phyloP scores from a whole-genome alignment of 53 echinoderm and acorn worm genomes.

The Holothuria leucospilota region DNA sequence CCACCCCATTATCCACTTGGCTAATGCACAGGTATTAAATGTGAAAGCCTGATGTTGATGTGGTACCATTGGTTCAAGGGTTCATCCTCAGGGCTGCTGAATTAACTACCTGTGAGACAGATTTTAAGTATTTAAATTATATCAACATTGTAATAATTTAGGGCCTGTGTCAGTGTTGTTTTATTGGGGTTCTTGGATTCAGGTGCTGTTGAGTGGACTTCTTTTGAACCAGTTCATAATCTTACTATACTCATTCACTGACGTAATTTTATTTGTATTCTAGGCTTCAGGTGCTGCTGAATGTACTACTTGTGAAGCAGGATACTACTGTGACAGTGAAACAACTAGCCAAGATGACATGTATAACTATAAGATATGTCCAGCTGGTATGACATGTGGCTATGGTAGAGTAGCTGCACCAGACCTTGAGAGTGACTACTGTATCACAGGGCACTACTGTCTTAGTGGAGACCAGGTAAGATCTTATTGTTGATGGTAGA shows the following conservation, averaged over 20 bases:
- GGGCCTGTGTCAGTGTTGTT: no score
- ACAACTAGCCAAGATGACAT: conserved; percentile 84
- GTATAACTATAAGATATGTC: conserved; percentile 84
- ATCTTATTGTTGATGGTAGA: no score
- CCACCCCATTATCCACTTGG: no score
- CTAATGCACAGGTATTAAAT: no score
- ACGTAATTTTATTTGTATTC: neutral
- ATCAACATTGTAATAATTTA: conserved; percentile 2
- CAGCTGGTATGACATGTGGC: conserved; percentile 84
- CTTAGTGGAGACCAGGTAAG: conserved; percentile 95
- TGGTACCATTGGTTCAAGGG: conserved; percentile 53
- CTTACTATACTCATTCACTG: neutral
- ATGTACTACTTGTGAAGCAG: conserved; percentile 90
- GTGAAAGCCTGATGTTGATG: no score
- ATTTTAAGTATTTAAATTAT: conserved; percentile 80
- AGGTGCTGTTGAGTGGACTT: neutral
- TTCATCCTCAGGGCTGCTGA: conserved; percentile 68
- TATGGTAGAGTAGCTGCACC: conserved; percentile 69
- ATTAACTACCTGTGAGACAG: conserved; percentile 87
- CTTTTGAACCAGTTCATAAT: neutral
- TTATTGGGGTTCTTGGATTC: neutral
- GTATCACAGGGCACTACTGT: conserved; percentile 86
- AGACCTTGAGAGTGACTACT: conserved; percentile 73
- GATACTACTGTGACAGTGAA: conserved; percentile 86
- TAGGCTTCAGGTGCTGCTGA: conserved; percentile 85